phyloP scores from a whole-genome alignment of 2,113 vertebrate genomes.

The Anolis sagrei region DNA sequence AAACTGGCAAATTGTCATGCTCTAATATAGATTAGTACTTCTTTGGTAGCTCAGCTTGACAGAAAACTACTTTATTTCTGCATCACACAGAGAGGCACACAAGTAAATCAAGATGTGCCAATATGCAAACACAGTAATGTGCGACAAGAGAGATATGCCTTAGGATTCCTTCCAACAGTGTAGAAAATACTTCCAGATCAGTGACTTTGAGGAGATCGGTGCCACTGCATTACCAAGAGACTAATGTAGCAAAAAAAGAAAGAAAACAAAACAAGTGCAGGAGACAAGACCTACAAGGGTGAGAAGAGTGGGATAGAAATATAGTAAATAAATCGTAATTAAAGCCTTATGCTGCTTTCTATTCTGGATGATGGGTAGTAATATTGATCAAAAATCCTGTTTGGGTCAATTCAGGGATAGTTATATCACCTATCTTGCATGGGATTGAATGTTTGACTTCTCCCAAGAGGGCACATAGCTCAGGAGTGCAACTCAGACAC shows the following conservation, averaged over 20 bases:
- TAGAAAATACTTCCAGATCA: not conserved
- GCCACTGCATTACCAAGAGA: constrained; percentile 43
- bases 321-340: too few relatives aligned
- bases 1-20: constrained; percentile 66
- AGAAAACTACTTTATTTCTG: not conserved
- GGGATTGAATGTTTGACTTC: too few relatives aligned
- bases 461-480: too few relatives aligned
- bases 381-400: not conserved
- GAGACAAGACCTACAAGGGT: not conserved
- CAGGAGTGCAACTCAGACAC: too few relatives aligned
- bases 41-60: constrained; percentile 36
- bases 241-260: constrained; percentile 20
- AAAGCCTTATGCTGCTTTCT: not conserved
- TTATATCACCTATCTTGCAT: too few relatives aligned
- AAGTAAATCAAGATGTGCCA: not conserved
- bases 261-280: not conserved
- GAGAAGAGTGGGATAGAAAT: too few relatives aligned
- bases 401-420: too few relatives aligned
- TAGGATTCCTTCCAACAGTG: not conserved
- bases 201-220: constrained; percentile 10
- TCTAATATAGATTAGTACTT: constrained; percentile 61
- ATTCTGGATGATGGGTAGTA: constrained; percentile 24
- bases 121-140: not conserved
- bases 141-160: not conserved
- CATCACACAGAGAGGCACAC: not conserved